phyloP scores from a whole-genome alignment of 2,113 vertebrate species.

The Trematomus loennbergii region DNA sequence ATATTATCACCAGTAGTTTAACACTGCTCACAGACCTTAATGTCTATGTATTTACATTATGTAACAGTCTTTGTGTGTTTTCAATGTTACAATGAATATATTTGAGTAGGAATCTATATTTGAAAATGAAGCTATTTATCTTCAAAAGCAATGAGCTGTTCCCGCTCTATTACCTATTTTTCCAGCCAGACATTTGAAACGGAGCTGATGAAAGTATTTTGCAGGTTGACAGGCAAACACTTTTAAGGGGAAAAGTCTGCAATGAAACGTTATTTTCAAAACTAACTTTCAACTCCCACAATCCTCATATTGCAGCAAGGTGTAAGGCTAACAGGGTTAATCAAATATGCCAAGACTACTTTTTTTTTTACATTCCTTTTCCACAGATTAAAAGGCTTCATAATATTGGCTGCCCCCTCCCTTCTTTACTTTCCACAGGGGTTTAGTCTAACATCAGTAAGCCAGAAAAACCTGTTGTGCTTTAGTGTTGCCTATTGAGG shows the following conservation, averaged over 20 bases:
- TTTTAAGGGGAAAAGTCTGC: not conserved
- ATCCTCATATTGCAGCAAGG: not conserved
- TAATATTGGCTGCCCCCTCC: conserved; percentile 7
- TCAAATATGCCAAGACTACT: not conserved
- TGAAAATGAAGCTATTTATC: not conserved
- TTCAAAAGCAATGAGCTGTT: not conserved
- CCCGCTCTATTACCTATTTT: not conserved
- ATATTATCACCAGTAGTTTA: conserved; percentile 1
- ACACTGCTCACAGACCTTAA: not conserved
- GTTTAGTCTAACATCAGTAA: conserved; percentile 19
- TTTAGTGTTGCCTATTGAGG: conserved; percentile 38
- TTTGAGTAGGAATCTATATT: not conserved
- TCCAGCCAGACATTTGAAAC: not conserved
- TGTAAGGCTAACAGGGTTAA: not conserved
- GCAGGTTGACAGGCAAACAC: not conserved
- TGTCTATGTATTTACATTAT: not conserved
- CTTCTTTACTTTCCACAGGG: conserved; percentile 17
- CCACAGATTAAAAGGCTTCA: conserved; percentile 8
- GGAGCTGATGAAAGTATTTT: not conserved
- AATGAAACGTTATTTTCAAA: not conserved
- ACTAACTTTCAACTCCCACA: not conserved
- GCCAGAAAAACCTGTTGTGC: not conserved
- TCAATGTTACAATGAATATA: not conserved
- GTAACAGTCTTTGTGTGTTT: not conserved
- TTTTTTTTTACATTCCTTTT: not conserved